These are phyloP conservation scores for Chloromyia formosa DNA, from an alignment of 2,888 invertebrate species.

Conservation along the genomic window DNA sequence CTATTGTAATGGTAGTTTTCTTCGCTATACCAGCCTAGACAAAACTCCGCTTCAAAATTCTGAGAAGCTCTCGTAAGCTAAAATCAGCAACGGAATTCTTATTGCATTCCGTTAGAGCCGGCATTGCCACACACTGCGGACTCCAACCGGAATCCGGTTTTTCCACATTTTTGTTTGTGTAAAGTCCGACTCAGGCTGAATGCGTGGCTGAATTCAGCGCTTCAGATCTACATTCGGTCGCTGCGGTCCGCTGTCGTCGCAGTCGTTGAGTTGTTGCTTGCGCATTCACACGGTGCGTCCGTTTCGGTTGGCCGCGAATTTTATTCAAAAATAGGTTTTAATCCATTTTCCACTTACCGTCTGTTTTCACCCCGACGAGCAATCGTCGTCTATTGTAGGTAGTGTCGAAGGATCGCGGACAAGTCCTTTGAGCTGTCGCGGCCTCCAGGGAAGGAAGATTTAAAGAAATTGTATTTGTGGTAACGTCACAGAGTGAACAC, in stretches of 20 bases:
- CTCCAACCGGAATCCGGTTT: neutral
- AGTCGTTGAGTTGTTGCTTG: slow-evolving; percentile 43
- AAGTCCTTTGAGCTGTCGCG: no score
- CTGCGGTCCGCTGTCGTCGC: slow-evolving; percentile 19
- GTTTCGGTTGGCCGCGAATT: slow-evolving; percentile 15
- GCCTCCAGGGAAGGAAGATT: no score
- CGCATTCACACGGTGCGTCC: slow-evolving; percentile 16
- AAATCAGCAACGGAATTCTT: neutral
- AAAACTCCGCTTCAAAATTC: neutral
- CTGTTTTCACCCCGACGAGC: neutral
- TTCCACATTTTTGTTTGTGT: neutral
- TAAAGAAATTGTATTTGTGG: no score
- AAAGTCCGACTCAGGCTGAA: slow-evolving; percentile 26
- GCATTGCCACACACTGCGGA: neutral
- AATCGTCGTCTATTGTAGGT: neutral
- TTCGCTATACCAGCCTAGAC: neutral
- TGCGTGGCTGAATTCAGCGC: slow-evolving; percentile 27
- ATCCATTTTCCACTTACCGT: neutral
- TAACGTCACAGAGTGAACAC: no score
- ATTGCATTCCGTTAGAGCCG: neutral
- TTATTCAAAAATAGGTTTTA: neutral
- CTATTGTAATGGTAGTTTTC: neutral
- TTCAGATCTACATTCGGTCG: neutral
- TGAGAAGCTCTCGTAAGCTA: neutral
- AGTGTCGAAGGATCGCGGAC: no score